A percentile compares a stretch with the other conserved stretches of the same genome.
Conservation (phyloP, 2,888 invertebrate genomes). For the Meiosimyza platycephala region DNA sequence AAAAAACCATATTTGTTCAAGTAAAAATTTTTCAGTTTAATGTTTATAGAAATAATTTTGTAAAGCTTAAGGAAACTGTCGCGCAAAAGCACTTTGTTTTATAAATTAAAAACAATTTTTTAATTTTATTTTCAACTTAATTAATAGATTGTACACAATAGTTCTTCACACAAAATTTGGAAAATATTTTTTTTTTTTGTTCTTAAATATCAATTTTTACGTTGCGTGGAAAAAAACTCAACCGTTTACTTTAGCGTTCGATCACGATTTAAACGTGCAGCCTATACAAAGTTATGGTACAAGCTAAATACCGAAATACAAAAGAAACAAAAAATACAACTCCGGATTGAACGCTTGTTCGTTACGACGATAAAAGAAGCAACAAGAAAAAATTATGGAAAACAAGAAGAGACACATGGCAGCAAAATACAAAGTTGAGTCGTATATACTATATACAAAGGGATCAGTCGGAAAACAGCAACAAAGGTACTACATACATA, state of each 20-base stretch:
- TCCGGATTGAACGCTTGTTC: conserved; percentile 18
- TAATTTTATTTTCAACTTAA: conserved; percentile 21
- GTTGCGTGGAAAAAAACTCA: conserved; percentile 41
- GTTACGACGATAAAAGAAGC: conserved; percentile 43
- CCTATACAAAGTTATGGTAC: conserved; percentile 15
- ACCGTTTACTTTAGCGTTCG: conserved; percentile 55
- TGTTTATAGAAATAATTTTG: neutral
- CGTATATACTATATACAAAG: neutral
- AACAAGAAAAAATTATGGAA: conserved; percentile 35
- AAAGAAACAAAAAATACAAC: conserved; percentile 15
- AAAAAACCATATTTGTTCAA: conserved; percentile 53
- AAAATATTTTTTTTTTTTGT: neutral
- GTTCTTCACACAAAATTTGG: neutral
- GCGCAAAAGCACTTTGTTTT: neutral
- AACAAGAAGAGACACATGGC: conserved; percentile 32
- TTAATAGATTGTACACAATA: conserved; percentile 4
- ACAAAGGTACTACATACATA: neutral
- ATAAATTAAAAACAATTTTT: conserved; percentile 14
- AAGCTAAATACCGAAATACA: conserved; percentile 21
- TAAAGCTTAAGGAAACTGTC: neutral
- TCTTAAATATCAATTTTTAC: neutral
- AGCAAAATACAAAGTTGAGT: conserved; percentile 3
- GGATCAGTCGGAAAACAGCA: conserved; percentile 14
- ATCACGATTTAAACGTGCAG: conserved; percentile 53
- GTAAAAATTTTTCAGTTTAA: conserved; percentile 4